These are phyloP conservation scores for Drosophila phalerata DNA, from an alignment of 2,888 invertebrate genomes.

Conservation along the genomic window DNA sequence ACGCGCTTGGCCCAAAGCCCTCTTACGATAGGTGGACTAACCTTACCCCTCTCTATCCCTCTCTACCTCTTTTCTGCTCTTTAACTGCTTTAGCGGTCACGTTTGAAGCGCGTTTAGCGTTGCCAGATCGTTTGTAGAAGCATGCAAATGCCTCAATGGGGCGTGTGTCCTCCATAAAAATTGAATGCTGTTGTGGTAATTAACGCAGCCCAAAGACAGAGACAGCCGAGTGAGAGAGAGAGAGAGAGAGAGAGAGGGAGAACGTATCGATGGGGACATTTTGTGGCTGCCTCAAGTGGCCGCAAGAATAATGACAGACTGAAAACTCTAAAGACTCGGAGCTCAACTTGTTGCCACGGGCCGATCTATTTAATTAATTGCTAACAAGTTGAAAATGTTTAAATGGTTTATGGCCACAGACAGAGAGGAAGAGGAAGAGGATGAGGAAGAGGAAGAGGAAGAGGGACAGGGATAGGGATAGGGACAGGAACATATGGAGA, in stretches of 20 bases:
- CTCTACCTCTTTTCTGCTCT: not conserved
- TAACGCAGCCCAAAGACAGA: slow-evolving; percentile 40
- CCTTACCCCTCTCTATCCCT: not conserved
- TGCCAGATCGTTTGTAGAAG: slow-evolving; percentile 61
- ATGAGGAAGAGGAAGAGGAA: not conserved
- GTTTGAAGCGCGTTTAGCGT: slow-evolving; percentile 68
- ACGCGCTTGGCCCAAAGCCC: slow-evolving; percentile 47
- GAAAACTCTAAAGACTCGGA: slow-evolving; percentile 11
- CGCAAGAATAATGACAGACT: slow-evolving; percentile 69
- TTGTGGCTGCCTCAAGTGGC: slow-evolving; percentile 43
- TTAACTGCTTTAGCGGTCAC: slow-evolving; percentile 58
- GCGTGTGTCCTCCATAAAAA: slow-evolving; percentile 81
- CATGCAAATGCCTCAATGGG: slow-evolving; percentile 73
- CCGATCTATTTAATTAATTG: slow-evolving; percentile 82
- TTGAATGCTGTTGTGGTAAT: slow-evolving; percentile 69
- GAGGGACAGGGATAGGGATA: too few relatives aligned
- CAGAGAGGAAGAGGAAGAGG: not conserved
- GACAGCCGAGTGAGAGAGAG: not conserved
- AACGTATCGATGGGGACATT: slow-evolving; percentile 55
- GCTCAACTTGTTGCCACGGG: slow-evolving; percentile 64
- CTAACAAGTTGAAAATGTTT: slow-evolving; percentile 82
- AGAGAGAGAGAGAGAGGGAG: not conserved
- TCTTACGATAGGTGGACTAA: slow-evolving; percentile 37
- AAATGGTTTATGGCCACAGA: slow-evolving; percentile 72
- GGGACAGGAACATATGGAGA: slow-evolving; percentile 11